Conservation (phyloP, 2,113 vertebrate genomes). For the Malurus elegans region DNA sequence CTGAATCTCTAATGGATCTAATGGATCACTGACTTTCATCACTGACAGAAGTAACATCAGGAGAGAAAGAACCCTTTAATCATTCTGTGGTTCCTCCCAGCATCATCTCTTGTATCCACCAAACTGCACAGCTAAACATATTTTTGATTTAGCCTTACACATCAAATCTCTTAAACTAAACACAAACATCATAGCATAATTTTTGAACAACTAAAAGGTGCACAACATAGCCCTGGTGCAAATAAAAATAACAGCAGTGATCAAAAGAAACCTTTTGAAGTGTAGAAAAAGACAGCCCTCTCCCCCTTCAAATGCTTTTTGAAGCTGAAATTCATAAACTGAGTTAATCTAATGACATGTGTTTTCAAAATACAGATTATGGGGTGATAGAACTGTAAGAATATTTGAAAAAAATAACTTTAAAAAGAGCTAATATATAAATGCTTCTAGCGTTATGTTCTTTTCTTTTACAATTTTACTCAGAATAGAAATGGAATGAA, state of each 20-base stretch:
- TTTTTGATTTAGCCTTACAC: not conserved
- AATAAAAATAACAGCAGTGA: not conserved
- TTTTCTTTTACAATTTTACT: not conserved
- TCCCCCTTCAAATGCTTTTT: not conserved
- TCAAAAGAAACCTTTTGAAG: not conserved
- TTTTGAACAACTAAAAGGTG: not conserved
- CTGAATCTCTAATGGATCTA: not conserved
- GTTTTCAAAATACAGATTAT: not conserved
- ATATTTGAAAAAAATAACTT: not conserved
- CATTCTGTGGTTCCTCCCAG: not conserved
- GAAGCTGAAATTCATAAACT: not conserved
- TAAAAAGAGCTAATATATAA: not conserved
- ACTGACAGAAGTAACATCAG: not conserved
- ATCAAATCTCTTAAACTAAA: not conserved
- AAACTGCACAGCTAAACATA: not conserved
- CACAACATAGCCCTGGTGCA: not conserved
- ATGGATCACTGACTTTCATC: not conserved
- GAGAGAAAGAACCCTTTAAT: not conserved
- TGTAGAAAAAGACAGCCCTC: not conserved
- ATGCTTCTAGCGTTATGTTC: not conserved
- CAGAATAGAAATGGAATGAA: not conserved
- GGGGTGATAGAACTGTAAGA: not conserved
- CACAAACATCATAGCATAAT: not conserved
- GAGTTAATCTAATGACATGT: not conserved
- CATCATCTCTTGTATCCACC: not conserved